These are phyloP conservation scores for Zaprionus ghesquierei DNA, from an alignment of 1,140 invertebrate species.

Conservation along the genomic window DNA sequence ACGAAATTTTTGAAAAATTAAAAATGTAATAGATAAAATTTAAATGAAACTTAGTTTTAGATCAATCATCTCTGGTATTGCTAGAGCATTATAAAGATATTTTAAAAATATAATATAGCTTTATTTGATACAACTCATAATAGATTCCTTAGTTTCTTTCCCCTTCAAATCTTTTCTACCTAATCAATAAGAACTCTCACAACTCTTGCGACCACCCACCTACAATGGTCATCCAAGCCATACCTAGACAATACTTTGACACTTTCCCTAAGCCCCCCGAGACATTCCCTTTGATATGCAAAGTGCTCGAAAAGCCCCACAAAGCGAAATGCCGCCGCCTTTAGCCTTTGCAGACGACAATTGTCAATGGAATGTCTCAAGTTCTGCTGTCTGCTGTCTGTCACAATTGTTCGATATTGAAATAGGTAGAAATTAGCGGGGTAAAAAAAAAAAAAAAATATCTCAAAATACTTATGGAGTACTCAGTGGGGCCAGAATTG, in stretches of 20 bases:
- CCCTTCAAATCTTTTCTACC: not conserved
- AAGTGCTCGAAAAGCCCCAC: conserved; percentile 62
- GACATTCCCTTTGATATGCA: conserved; percentile 66
- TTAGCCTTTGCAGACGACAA: conserved; percentile 33
- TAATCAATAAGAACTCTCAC: not conserved
- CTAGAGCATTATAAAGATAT: no score
- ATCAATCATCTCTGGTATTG: no score
- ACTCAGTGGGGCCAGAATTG: not conserved
- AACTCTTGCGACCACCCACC: conserved; percentile 33
- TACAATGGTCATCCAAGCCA: conserved; percentile 39
- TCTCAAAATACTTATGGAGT: not conserved
- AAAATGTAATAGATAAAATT: no score
- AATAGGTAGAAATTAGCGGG: conserved; percentile 58
- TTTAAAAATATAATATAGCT: no score
- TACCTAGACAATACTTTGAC: conserved; percentile 49
- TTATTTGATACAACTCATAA: no score
- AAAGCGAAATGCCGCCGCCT: conserved; percentile 46
- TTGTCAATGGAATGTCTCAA: conserved; percentile 29
- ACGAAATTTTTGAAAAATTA: no score
- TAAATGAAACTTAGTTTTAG: no score
- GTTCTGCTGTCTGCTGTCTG: conserved; percentile 51
- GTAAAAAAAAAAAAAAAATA: conserved; percentile 6
- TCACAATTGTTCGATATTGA: conserved; percentile 63
- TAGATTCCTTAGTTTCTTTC: no score
- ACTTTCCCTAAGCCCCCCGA: conserved; percentile 37